These are phyloP conservation scores for Sesamia inferens DNA, from an alignment of 2,888 invertebrate species.

Conservation along the genomic window DNA sequence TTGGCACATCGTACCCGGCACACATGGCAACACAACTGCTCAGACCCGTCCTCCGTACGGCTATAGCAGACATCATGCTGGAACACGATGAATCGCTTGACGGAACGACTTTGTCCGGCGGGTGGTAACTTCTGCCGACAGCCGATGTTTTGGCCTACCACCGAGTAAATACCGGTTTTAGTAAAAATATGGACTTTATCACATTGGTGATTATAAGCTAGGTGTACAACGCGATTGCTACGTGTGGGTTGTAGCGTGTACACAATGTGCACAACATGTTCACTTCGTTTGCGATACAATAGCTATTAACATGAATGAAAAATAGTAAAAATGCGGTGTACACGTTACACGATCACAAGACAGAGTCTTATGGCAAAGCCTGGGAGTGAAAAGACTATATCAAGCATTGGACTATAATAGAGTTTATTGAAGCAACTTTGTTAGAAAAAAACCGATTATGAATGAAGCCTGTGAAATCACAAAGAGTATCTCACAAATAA, in stretches of 20 bases:
- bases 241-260: not conserved
- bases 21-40: too few relatives aligned
- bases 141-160: too few relatives aligned
- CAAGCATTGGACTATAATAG: not conserved
- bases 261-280: not conserved
- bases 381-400: not conserved
- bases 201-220: too few relatives aligned
- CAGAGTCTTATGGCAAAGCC: not conserved
- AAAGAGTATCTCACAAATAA: too few relatives aligned
- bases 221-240: not conserved
- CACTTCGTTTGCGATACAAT: not conserved
- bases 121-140: too few relatives aligned
- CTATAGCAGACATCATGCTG: too few relatives aligned
- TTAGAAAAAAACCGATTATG: not conserved
- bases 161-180: not conserved
- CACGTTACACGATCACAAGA: not conserved
- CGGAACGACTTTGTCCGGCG: too few relatives aligned
- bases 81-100: too few relatives aligned
- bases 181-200: not conserved
- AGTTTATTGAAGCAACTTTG: not conserved
- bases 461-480: too few relatives aligned
- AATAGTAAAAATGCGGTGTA: too few relatives aligned
- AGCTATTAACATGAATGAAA: not conserved
- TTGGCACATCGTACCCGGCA: too few relatives aligned
- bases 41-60: too few relatives aligned